These are phyloP conservation scores for Drosophila sp. DNA, from an alignment of 1,140 invertebrate genomes.

Conservation along the genomic window DNA sequence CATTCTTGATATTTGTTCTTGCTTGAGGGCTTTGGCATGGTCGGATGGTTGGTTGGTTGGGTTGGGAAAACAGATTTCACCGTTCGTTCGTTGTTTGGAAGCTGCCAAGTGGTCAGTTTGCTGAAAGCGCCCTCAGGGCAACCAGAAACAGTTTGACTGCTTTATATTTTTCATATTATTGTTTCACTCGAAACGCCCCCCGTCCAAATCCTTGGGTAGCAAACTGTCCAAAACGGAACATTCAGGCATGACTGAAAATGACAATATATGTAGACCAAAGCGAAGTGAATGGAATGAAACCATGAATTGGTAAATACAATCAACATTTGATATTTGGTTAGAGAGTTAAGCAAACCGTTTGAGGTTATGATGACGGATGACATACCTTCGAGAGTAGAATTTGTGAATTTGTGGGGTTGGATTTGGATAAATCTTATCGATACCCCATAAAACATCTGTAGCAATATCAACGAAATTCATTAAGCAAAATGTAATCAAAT, in stretches of 20 bases:
- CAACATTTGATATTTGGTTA: slow-evolving; percentile 61
- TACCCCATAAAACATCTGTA: slow-evolving; percentile 12
- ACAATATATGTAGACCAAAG: slow-evolving; percentile 52
- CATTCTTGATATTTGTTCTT: slow-evolving; percentile 3
- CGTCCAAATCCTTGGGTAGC: not conserved
- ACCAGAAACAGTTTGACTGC: slow-evolving; percentile 38
- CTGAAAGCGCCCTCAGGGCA: slow-evolving; percentile 34
- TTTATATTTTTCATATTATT: slow-evolving; percentile 62
- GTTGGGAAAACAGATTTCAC: slow-evolving; percentile 52
- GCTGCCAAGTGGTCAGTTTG: slow-evolving; percentile 60
- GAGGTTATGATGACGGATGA: slow-evolving; percentile 47
- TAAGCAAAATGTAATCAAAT: slow-evolving; percentile 60
- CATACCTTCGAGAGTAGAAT: slow-evolving; percentile 21
- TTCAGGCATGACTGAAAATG: slow-evolving; percentile 58
- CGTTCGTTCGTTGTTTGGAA: slow-evolving; percentile 45
- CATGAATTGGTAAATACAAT: slow-evolving; percentile 67
- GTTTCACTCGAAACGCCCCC: slow-evolving; percentile 28
- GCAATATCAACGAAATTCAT: slow-evolving; percentile 48
- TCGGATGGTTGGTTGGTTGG: not conserved
- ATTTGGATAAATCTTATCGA: slow-evolving; percentile 7
- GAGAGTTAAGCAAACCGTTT: slow-evolving; percentile 51
- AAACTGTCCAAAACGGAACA: slow-evolving; percentile 46
- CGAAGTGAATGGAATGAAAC: slow-evolving; percentile 46
- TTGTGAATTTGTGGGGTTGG: slow-evolving; percentile 17
- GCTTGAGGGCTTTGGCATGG: slow-evolving; percentile 38